Evolutionary conservation across 2,888 invertebrate species (phyloP).

Genomic region (Biston betularia): DNA sequence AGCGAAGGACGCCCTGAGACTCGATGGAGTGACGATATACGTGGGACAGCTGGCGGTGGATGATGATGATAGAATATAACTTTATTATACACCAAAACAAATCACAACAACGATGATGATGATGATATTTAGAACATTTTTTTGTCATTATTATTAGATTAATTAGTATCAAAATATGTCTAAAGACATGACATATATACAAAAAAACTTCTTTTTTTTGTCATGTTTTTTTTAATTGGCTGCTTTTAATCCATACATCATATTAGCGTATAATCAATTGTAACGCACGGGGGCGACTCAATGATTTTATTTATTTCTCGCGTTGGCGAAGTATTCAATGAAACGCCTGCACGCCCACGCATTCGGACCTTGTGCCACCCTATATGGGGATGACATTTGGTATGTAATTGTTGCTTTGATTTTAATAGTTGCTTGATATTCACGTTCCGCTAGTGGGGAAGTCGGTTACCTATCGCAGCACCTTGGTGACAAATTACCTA

Average conservation of each 20-base stretch:
- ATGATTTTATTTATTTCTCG: conserved; percentile 61
- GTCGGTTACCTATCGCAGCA: conserved; percentile 22
- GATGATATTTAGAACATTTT: too few relatives aligned
- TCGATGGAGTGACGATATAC: too few relatives aligned
- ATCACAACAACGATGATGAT: too few relatives aligned
- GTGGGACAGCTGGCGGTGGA: too few relatives aligned
- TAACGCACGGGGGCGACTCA: conserved; percentile 63
- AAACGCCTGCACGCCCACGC: conserved; percentile 62
- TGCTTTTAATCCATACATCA: conserved; percentile 47
- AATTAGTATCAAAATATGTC: too few relatives aligned
- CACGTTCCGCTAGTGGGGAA: conserved; percentile 36
- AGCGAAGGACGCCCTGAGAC: too few relatives aligned
- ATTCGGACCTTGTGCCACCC: conserved; percentile 65
- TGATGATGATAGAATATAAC: too few relatives aligned
- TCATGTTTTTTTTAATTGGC: conserved; percentile 17
- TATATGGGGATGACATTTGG: conserved; percentile 67
- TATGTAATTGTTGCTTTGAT: conserved; percentile 66
- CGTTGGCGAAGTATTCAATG: conserved; percentile 72
- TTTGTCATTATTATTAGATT: too few relatives aligned
- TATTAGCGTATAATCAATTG: conserved; percentile 46
- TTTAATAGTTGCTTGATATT: conserved; percentile 61
- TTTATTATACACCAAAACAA: too few relatives aligned
- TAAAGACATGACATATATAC: conserved; percentile 21
- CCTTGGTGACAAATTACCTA: conserved; percentile 14
- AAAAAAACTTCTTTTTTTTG: conserved; percentile 35